These are phyloP conservation scores for Nycticorax nycticorax DNA, from an alignment of 2,113 vertebrate species.

Conservation along the genomic window DNA sequence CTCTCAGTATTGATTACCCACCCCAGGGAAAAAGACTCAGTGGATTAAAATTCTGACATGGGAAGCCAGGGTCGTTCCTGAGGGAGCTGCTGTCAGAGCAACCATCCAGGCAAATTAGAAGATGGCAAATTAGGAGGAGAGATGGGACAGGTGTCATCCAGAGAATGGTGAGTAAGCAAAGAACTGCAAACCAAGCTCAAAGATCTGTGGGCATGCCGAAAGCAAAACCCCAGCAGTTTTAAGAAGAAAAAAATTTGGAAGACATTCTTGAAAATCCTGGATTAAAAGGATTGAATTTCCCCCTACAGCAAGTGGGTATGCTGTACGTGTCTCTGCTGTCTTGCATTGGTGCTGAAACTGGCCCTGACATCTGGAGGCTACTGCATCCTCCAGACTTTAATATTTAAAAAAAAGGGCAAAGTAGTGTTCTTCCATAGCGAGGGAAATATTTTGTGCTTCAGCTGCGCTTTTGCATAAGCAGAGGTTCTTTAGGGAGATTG, in stretches of 20 bases:
- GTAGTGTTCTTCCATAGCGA: background rate
- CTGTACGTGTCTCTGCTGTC: background rate
- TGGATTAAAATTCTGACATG: conserved; percentile 60
- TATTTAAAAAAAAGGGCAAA: background rate
- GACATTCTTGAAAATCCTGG: background rate
- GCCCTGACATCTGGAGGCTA: background rate
- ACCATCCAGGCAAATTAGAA: conserved; percentile 35
- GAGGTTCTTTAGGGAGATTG: background rate
- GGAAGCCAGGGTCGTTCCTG: conserved; percentile 1
- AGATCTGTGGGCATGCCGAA: background rate
- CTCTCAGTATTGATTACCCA: conserved; percentile 35
- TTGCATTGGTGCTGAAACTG: background rate
- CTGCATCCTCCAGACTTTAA: background rate
- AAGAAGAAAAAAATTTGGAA: background rate
- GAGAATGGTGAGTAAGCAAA: background rate
- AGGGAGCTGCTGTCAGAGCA: conserved; percentile 11
- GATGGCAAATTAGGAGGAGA: background rate
- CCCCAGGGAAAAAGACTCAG: background rate
- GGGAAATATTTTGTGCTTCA: background rate
- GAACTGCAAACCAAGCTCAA: background rate
- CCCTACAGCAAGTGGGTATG: background rate
- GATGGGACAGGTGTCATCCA: background rate
- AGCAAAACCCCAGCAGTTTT: background rate
- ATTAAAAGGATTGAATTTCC: background rate
- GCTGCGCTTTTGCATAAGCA: background rate